Conservation (phyloP, 1,140 invertebrate genomes). For the Antheraea mylitta region DNA sequence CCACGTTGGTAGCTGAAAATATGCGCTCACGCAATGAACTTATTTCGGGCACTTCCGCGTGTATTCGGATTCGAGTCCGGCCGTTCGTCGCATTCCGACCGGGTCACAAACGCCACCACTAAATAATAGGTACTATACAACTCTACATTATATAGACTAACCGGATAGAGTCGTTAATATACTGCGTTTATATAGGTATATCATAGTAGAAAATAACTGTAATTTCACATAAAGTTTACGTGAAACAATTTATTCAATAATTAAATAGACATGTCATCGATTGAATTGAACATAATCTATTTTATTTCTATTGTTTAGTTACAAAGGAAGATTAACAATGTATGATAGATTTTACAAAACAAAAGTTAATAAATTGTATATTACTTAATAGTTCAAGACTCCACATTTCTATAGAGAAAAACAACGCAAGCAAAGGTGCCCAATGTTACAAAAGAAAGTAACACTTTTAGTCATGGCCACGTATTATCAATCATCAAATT, state of each 20-base stretch:
- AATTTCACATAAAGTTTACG: background rate
- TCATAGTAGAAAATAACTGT: background rate
- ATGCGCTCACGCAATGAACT: constrained; percentile 53
- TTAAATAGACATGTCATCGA: too few species aligned
- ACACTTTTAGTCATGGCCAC: constrained; percentile 57
- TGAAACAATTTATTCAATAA: constrained; percentile 1
- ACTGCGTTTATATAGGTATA: background rate
- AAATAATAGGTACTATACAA: background rate
- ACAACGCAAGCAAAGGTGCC: too few species aligned
- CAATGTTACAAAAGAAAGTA: constrained; percentile 50
- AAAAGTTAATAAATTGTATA: background rate
- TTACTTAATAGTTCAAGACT: too few species aligned
- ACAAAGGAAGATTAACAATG: too few species aligned
- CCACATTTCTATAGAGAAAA: too few species aligned
- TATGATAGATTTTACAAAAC: background rate
- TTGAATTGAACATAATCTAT: background rate
- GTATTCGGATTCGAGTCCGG: constrained; percentile 50
- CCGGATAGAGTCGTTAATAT: background rate
- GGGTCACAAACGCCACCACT: constrained; percentile 24
- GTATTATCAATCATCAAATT: constrained; percentile 53
- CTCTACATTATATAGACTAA: background rate
- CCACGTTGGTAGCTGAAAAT: constrained; percentile 20
- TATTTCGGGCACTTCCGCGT: constrained; percentile 70
- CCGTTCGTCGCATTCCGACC: constrained; percentile 49
- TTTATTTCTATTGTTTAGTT: too few species aligned